Percentiles rank a stretch among this genome's conserved stretches.
Evolutionary conservation across 53 echinoderm and acorn worm species (phyloP).

Genomic region (Henricia sp.): DNA sequence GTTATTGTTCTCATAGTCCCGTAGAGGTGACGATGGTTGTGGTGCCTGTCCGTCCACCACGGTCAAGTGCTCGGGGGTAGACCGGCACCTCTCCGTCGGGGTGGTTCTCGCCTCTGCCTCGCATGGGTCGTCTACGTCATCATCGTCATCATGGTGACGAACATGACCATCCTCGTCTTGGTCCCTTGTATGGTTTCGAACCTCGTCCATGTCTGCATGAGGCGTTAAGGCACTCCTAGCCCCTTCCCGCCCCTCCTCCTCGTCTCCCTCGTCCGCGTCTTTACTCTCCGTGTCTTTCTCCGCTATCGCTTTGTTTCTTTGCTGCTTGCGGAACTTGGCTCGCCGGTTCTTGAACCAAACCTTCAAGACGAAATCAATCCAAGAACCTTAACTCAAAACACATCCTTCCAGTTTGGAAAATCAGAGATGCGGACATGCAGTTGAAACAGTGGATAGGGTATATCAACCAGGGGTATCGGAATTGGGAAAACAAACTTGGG

Average conservation of each 20-base stretch:
- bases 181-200: constrained; percentile 7
- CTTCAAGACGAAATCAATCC: constrained; percentile 23
- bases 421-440: neutral
- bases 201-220: constrained; percentile 29
- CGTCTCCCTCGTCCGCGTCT: neutral
- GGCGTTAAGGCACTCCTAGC: constrained; percentile 22
- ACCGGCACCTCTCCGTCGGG: constrained; percentile 40
- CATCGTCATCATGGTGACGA: constrained; percentile 24
- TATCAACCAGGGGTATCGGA: too few relatives aligned
- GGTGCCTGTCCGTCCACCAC: constrained; percentile 3
- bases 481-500: too few relatives aligned
- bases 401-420: neutral
- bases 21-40: constrained; percentile 19
- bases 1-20: constrained; percentile 54
- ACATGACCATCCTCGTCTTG: constrained; percentile 18
- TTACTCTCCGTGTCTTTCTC: neutral
- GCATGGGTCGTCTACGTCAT: neutral
- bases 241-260: constrained; percentile 36
- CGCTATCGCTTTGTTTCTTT: constrained; percentile 76
- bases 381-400: neutral
- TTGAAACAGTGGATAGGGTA: too few relatives aligned
- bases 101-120: constrained; percentile 14
- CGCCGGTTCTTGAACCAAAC: constrained; percentile 99
- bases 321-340: constrained; percentile 97
- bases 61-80: constrained; percentile 6